Evolutionary conservation across 2,797 vertebrate genomes (phyloP), one percentile per base, ranked within the genome.

Genomic region (Anguilla pacifica): DNA sequence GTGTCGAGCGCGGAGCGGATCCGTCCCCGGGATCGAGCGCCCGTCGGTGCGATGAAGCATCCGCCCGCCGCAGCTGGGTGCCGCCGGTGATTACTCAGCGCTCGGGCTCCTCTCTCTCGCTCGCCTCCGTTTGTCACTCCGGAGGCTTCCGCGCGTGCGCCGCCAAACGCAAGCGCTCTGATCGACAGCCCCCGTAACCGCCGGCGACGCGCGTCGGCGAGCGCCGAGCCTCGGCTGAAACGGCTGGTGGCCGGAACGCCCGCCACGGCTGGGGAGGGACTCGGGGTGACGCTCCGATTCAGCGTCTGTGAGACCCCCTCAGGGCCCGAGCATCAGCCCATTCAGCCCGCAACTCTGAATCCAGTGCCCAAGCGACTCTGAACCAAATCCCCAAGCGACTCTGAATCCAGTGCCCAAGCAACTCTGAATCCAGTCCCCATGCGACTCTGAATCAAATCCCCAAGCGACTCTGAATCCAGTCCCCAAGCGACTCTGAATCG

Each of bases 171-270:
- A 85, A 59, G 79, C 84, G 87, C 85, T 86, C 82, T 92, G 90
- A 91, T 87, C 91, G 92, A 90, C 90, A 89, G 86, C 53, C 53
- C 72, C 89, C 84, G 85, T 86, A 85, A 89, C 88, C 35, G 86
- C 87, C 84, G 88, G 67, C 85, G 87, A 87, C 77, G 64, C 88
- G 86, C 90, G 87, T 91, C 91, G 88, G 92, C 89, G 92, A 86
- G 85, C 46, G 89, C 88, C 88, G 31, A 25, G 88, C 85, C 84
- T 88, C 85, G 28, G 46, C 28, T 79, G 19, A 86, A 88, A 55
- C 84, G 3, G 70, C 19, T 6, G 0, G 39, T 0, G 84, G 9
- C 22, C 17, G 61, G 84, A 55, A 2, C 25, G 72, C 19, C 17
- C 17, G 28, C 25, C 15, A n/a, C 35, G 43, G 51, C 10, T 9